phyloP scores from a whole-genome alignment of 35 echinoderm and acorn worm species.

The Hemicentrotus pulcherrimus region DNA sequence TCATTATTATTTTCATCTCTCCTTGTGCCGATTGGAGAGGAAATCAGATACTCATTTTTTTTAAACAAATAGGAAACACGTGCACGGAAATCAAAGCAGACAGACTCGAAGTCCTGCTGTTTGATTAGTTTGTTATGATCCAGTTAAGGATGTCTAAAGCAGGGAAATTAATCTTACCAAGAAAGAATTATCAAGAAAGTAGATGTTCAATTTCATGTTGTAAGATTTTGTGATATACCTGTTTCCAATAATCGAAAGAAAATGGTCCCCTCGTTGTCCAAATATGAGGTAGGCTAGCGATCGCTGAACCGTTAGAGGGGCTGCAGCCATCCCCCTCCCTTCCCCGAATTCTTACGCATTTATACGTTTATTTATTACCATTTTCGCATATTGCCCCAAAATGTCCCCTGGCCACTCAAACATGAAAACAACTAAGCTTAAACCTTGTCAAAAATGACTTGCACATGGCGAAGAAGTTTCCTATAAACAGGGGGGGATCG shows the following conservation, averaged over 20 bases:
- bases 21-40: neutral
- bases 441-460: no score
- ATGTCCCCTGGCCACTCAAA: no score
- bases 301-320: no score
- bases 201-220: neutral
- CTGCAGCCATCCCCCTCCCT: no score
- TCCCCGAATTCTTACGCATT: no score
- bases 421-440: no score
- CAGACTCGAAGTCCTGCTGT: neutral
- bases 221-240: neutral
- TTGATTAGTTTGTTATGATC: neutral
- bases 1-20: neutral
- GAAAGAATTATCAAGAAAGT: neutral
- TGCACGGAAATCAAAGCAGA: neutral
- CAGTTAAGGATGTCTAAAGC: neutral
- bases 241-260: neutral
- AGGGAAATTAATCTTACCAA: neutral
- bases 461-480: no score
- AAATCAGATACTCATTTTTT: neutral
- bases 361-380: no score
- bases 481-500: no score
- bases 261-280: no score
- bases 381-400: no score
- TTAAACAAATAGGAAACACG: neutral
- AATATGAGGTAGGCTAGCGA: no score